phyloP scores from a whole-genome alignment of 2,888 invertebrate genomes.

The Priocnemis perturbator region DNA sequence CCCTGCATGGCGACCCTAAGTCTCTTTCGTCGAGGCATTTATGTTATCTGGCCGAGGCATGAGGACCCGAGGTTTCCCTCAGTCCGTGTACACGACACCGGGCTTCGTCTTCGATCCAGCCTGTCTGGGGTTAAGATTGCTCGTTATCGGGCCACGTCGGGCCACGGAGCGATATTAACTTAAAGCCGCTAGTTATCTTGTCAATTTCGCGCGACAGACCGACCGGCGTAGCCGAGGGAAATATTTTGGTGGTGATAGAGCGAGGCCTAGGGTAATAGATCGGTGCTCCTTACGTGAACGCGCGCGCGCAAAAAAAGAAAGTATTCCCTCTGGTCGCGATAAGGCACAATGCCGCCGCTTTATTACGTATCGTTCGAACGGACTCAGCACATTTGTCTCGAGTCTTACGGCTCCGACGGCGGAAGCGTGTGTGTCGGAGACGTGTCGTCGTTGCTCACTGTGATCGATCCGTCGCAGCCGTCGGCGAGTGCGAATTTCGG shows the following conservation, averaged over 20 bases:
- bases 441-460: neutral
- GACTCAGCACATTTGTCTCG: no score
- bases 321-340: no score
- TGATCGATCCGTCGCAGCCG: neutral
- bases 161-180: slow-evolving; percentile 24
- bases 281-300: no score
- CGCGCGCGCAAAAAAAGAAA: no score
- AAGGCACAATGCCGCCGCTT: no score
- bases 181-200: slow-evolving; percentile 29
- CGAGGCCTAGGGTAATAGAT: no score
- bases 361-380: no score
- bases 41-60: slow-evolving; percentile 43
- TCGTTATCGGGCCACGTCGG: slow-evolving; percentile 31
- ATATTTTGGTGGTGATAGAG: no score
- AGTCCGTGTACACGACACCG: slow-evolving; percentile 22
- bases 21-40: slow-evolving; percentile 43
- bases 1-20: slow-evolving; percentile 22
- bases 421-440: neutral
- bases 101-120: slow-evolving; percentile 4
- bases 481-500: neutral
- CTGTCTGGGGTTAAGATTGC: slow-evolving; percentile 20
- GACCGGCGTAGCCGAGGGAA: no score
- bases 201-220: slow-evolving; percentile 20
- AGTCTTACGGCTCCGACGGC: neutral
- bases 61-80: slow-evolving; percentile 25